A percentile compares a stretch with the other conserved stretches of the same genome.
These are phyloP conservation scores for Desoria tigrina DNA, from an alignment of 2,888 invertebrate genomes.

Conservation along the genomic window DNA sequence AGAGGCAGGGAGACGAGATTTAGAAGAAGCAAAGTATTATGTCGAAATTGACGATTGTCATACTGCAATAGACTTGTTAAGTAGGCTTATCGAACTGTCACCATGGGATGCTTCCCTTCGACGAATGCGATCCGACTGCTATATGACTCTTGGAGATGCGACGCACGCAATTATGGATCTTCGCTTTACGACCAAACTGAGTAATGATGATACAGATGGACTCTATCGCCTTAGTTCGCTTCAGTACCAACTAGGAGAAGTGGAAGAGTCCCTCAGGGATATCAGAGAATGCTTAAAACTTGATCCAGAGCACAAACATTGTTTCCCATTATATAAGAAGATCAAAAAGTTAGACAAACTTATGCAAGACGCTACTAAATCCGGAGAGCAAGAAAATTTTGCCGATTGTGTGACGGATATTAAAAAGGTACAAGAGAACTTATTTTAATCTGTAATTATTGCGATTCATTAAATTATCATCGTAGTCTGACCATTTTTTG, in stretches of 20 bases:
- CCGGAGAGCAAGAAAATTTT: constrained; percentile 32
- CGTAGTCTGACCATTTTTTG: too few species aligned
- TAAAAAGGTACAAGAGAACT: constrained; percentile 44
- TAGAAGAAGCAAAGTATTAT: constrained; percentile 67
- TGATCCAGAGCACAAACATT: constrained; percentile 96
- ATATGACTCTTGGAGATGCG: constrained; percentile 75
- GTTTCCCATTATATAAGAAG: constrained; percentile 88
- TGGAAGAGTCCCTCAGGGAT: constrained; percentile 62
- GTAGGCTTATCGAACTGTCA: constrained; percentile 62
- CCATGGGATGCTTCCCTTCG: constrained; percentile 86
- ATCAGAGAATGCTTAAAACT: constrained; percentile 94
- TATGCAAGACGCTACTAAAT: constrained; percentile 57
- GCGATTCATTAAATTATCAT: background rate
- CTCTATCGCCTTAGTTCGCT: constrained; percentile 78
- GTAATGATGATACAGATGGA: constrained; percentile 87
- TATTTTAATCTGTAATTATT: constrained; percentile 3
- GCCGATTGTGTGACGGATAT: constrained; percentile 48
- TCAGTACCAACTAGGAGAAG: constrained; percentile 87
- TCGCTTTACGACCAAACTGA: constrained; percentile 82
- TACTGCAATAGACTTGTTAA: constrained; percentile 63
- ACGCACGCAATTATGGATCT: constrained; percentile 88
- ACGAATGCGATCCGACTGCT: constrained; percentile 82
- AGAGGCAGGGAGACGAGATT: constrained; percentile 65
- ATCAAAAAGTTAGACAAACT: constrained; percentile 88
- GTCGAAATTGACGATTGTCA: constrained; percentile 64